Percentiles rank a stretch among this genome's conserved stretches.
Conservation (phyloP, 2,888 invertebrate species). For the Eurytoma californica region DNA sequence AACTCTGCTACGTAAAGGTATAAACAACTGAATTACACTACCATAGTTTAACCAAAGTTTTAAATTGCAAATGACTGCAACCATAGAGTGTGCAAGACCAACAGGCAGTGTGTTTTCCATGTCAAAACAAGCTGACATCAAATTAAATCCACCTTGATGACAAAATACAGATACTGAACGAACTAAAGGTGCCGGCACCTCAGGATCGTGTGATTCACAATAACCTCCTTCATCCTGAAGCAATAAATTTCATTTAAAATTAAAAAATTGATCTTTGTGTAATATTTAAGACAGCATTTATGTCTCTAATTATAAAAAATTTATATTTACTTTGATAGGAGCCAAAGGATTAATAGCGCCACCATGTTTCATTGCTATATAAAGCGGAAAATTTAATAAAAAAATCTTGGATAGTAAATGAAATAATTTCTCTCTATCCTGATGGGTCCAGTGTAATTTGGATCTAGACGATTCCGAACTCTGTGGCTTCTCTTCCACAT, state of each 20-base stretch:
- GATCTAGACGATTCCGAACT: constrained; percentile 60
- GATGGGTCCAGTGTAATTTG: constrained; percentile 81
- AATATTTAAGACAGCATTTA: neutral
- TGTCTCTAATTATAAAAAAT: neutral
- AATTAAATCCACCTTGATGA: constrained; percentile 91
- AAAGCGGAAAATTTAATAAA: constrained; percentile 91
- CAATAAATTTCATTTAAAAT: constrained; percentile 23
- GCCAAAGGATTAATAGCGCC: constrained; percentile 76
- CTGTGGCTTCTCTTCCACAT: constrained; percentile 70
- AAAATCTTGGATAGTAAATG: constrained; percentile 92
- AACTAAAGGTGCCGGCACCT: constrained; percentile 92
- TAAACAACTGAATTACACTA: constrained; percentile 90
- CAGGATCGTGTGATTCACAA: constrained; percentile 95
- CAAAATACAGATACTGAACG: constrained; percentile 96
- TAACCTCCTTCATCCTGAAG: constrained; percentile 88
- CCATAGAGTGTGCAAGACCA: constrained; percentile 93
- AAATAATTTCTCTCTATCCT: constrained; percentile 91
- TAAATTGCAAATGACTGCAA: constrained; percentile 93
- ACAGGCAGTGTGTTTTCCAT: constrained; percentile 87
- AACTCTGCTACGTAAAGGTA: constrained; percentile 90
- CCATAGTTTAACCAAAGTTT: constrained; percentile 95
- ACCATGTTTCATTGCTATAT: constrained; percentile 91
- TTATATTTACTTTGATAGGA: constrained; percentile 69
- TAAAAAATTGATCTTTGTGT: neutral
- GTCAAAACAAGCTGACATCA: constrained; percentile 92